Percentiles rank a stretch among this genome's conserved stretches.
Conservation (phyloP, 92 coral and sea anemone genomes). For the Zoanthus solanderi region DNA sequence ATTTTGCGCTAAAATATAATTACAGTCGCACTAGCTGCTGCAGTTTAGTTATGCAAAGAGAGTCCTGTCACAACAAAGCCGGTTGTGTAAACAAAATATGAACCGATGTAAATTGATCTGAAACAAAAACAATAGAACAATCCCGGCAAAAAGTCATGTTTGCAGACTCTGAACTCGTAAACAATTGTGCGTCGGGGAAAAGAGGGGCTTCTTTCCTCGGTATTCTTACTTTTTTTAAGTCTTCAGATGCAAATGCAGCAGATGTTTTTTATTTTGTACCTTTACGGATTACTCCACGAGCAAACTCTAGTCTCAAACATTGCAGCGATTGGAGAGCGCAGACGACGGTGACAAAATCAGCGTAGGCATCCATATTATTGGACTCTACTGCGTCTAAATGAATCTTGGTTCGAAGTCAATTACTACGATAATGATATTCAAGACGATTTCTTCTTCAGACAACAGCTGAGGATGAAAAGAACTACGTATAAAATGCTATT, state of each 20-base stretch:
- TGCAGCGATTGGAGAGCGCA: constrained; percentile 18
- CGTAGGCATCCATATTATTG: constrained; percentile 35
- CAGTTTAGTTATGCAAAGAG: constrained; percentile 13
- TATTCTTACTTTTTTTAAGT: constrained; percentile 13
- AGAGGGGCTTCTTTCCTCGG: constrained; percentile 7
- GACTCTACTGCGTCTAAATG: constrained; percentile 58
- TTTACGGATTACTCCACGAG: constrained; percentile 24
- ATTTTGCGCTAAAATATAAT: constrained; percentile 10
- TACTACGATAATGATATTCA: constrained; percentile 41
- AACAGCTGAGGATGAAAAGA: constrained; percentile 55
- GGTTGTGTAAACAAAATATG: constrained; percentile 1
- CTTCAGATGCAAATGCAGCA: constrained; percentile 14
- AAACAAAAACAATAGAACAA: constrained; percentile 8
- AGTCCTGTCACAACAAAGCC: constrained; percentile 31
- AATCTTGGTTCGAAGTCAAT: constrained; percentile 54
- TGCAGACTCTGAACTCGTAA: background rate
- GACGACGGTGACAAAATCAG: constrained; percentile 24
- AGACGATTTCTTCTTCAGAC: constrained; percentile 32
- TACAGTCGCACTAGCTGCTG: constrained; percentile 1
- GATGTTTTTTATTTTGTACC: constrained; percentile 17
- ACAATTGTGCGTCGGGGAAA: constrained; percentile 11
- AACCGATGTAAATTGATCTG: background rate
- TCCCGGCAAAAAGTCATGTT: background rate
- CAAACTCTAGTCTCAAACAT: constrained; percentile 17
- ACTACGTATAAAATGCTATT: constrained; percentile 30